These are phyloP conservation scores for Parelbella ahira DNA, from an alignment of 2,888 invertebrate species.

Conservation along the genomic window DNA sequence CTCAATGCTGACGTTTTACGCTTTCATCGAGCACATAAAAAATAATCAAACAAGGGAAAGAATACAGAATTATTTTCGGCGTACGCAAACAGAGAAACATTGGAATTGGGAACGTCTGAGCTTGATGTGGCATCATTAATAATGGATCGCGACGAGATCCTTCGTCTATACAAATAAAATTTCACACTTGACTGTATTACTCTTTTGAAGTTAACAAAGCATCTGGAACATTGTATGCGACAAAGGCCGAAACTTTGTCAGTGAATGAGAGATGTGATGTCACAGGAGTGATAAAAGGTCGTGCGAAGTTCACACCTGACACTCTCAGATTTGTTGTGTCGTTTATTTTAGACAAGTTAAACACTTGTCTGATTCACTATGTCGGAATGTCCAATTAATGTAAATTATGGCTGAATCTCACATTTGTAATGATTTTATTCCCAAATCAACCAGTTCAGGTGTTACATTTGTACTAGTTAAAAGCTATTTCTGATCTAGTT, in stretches of 20 bases:
- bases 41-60: too few species aligned
- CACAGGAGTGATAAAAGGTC: constrained; percentile 44
- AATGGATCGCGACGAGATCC: constrained; percentile 6
- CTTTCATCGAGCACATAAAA: too few species aligned
- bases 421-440: too few species aligned
- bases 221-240: constrained; percentile 30
- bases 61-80: background rate
- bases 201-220: constrained; percentile 26
- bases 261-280: constrained; percentile 41
- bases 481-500: too few species aligned
- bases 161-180: constrained; percentile 13
- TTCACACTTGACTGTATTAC: constrained; percentile 9
- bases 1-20: too few species aligned
- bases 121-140: constrained; percentile 21
- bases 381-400: too few species aligned
- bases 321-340: constrained; percentile 44
- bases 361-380: too few species aligned
- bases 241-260: constrained; percentile 40
- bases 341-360: background rate
- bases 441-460: too few species aligned
- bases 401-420: too few species aligned
- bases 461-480: too few species aligned
- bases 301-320: constrained; percentile 50
- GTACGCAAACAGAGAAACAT: constrained; percentile 7
- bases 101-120: constrained; percentile 8